Evolutionary conservation across 2,113 vertebrate species (phyloP).

Genomic region (Ageneiosus marmoratus): DNA sequence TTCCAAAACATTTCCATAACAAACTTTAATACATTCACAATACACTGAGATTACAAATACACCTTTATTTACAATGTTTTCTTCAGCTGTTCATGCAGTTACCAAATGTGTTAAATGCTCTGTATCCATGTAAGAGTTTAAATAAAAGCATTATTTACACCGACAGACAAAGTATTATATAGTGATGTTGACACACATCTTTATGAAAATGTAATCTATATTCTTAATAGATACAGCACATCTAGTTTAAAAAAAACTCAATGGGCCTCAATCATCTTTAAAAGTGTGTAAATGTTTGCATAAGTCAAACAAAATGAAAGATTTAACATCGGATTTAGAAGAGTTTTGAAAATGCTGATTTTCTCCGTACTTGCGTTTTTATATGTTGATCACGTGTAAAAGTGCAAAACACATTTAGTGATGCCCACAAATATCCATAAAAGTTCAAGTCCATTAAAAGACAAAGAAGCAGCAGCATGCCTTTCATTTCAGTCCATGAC

Average conservation of each 20-base stretch:
- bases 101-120: conserved; percentile 16
- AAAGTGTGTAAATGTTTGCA: neutral
- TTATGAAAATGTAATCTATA: neutral
- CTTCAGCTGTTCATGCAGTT: conserved; percentile 33
- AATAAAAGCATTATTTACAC: neutral
- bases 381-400: neutral
- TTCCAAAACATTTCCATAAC: conserved; percentile 30
- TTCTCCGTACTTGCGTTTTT: neutral
- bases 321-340: neutral
- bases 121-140: neutral
- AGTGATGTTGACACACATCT: neutral
- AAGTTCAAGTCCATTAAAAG: neutral
- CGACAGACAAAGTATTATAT: neutral
- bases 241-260: neutral
- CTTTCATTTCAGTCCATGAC: neutral
- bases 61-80: conserved; percentile 19
- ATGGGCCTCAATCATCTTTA: neutral
- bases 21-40: conserved; percentile 37
- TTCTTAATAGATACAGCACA: neutral
- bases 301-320: neutral
- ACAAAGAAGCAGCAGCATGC: neutral
- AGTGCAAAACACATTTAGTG: neutral
- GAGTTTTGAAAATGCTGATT: neutral
- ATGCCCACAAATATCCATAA: neutral
- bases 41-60: conserved; percentile 23